Evolutionary conservation across 2,888 invertebrate genomes (phyloP).

Genomic region (Diplazon laetatorius): DNA sequence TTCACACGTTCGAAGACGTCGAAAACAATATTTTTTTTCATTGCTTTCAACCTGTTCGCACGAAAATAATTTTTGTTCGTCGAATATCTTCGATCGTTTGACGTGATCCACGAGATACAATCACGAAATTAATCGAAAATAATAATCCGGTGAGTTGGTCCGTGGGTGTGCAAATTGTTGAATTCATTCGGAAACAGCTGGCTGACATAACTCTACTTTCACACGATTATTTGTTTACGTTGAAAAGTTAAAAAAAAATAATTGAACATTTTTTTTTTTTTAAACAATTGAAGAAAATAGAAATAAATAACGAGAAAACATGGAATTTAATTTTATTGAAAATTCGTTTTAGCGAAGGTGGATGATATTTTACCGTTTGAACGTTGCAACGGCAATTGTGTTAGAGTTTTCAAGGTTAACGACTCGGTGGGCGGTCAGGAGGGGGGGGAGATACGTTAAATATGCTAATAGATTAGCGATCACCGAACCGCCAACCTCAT

Average conservation of each 20-base stretch:
- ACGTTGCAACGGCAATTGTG: constrained; percentile 18
- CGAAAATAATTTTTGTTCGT: background rate
- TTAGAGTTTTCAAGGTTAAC: constrained; percentile 48
- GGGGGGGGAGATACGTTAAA: constrained; percentile 25
- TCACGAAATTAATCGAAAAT: background rate
- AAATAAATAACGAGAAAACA: too few species aligned
- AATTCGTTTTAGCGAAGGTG: background rate
- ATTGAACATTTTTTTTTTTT: too few species aligned
- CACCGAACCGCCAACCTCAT: constrained; percentile 46
- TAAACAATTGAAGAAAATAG: too few species aligned
- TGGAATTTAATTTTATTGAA: background rate
- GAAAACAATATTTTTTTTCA: too few species aligned
- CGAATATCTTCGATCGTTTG: background rate
- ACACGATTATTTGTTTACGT: background rate
- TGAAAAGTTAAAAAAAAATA: background rate
- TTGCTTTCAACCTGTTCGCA: background rate
- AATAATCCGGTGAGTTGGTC: constrained; percentile 37
- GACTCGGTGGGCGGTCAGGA: too few species aligned
- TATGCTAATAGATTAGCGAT: constrained; percentile 28
- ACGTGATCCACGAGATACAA: background rate
- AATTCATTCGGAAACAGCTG: constrained; percentile 32
- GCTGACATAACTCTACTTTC: background rate
- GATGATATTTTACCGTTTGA: background rate
- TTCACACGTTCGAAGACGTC: too few species aligned
- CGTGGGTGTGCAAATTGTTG: constrained; percentile 20